Evolutionary conservation across 2,113 vertebrate species (phyloP), one percentile per base, ranked within the genome.

Genomic region (Cygnus buccinator): DNA sequence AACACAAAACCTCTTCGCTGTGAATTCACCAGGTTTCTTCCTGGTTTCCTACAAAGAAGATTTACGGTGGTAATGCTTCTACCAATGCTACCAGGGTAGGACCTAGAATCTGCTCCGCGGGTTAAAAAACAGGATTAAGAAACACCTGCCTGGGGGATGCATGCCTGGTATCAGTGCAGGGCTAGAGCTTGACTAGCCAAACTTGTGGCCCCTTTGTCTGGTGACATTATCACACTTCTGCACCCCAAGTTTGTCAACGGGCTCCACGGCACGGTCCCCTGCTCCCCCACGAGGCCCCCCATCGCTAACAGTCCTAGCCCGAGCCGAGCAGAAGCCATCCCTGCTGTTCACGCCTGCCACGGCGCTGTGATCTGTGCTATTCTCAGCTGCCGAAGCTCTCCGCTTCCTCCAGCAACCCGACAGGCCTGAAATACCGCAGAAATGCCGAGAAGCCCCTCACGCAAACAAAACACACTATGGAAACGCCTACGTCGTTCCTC

Each of bases 191-290:
- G 70, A 82, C 21, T 33, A 37, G 10, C n/a, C 44, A 65, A 3
- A 16, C 67, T 9, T 1, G 8, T n/a, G 4, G 18, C 31, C 28
- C 58, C 31, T 78, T 52, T 58, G 87, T 33, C 19, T 63, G 70
- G 39, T 0, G 79, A 39, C 41, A 16, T 54, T 39, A 57, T 31
- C 21, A 61, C 11, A 35, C 13, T 28, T 61, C 61, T 48, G 66
- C 11, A 52, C 26, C 19, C 39, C 0, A 2, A 43, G 57, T 48
- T 72, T 78, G 35, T 37, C 50, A 29, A 65, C 74, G 13, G 31
- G 35, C 20, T 66, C 46, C 55, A 54, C 0, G 0, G 35, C 0
- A 48, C 13, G 31, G 8, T 31, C 4, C 21, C 54, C 44, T 44
- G 23, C 19, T 74, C 4, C 12, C 16, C 28, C 2, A 1, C 55